Evolutionary conservation across 92 coral and sea anemone genomes (phyloP).

Genomic region (Hydrozoanthus gracilis): DNA sequence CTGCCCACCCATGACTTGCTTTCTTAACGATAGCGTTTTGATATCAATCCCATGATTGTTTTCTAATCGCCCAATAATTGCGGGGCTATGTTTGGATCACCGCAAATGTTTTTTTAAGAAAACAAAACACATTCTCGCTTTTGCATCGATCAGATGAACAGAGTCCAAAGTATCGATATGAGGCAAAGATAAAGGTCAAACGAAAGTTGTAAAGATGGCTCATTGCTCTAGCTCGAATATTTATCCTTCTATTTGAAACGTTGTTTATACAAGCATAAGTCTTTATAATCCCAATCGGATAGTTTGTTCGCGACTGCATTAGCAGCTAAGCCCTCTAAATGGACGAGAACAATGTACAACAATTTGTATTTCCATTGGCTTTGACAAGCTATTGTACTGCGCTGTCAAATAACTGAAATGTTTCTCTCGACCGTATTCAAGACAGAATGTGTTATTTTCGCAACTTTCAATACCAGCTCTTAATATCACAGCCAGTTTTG

Average conservation of each 20-base stretch:
- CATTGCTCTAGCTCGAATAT: background rate
- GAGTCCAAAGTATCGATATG: background rate
- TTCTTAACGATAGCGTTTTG: slow-evolving; percentile 6
- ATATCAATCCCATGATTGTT: slow-evolving; percentile 35
- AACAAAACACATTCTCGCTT: slow-evolving; percentile 23
- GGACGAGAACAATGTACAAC: slow-evolving; percentile 48
- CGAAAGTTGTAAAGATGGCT: background rate
- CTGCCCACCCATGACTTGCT: slow-evolving; percentile 9
- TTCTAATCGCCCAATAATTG: slow-evolving; percentile 43
- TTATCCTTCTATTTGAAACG: slow-evolving; percentile 12
- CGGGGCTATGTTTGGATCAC: slow-evolving; percentile 8
- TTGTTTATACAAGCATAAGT: slow-evolving; percentile 32
- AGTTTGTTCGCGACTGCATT: slow-evolving; percentile 40
- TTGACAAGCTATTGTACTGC: slow-evolving; percentile 35
- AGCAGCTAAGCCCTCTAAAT: slow-evolving; percentile 46
- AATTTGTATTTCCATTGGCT: slow-evolving; percentile 39
- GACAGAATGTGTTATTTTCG: slow-evolving; percentile 9
- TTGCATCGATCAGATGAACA: background rate
- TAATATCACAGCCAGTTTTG: slow-evolving; percentile 3
- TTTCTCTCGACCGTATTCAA: slow-evolving; percentile 40
- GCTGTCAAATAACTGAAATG: slow-evolving; percentile 50
- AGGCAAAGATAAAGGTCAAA: slow-evolving; percentile 5
- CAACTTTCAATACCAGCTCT: slow-evolving; percentile 9
- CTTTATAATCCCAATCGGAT: slow-evolving; percentile 47
- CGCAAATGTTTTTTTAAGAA: background rate